phyloP scores from a whole-genome alignment of 2,888 invertebrate species.

The Aleiodes testaceus region DNA sequence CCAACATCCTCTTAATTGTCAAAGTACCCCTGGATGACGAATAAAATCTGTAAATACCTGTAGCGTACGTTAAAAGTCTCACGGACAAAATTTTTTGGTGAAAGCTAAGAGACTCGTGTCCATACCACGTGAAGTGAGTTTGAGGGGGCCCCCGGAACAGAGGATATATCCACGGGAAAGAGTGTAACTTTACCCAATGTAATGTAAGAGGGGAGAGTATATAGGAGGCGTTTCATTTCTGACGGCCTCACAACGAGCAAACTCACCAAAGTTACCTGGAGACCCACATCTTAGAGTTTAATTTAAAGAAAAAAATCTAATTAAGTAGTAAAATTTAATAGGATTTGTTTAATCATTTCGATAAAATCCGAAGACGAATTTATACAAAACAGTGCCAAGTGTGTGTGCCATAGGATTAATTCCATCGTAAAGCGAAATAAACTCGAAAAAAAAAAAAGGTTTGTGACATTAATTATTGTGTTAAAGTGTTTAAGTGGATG shows the following conservation, averaged over 20 bases:
- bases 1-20: no score
- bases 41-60: neutral
- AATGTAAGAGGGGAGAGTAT: constrained; percentile 70
- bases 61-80: constrained; percentile 11
- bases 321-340: neutral
- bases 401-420: constrained; percentile 66
- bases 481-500: constrained; percentile 29
- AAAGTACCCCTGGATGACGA: no score
- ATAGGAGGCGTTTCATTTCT: constrained; percentile 69
- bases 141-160: neutral
- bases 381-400: constrained; percentile 64
- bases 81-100: constrained; percentile 64
- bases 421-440: constrained; percentile 36
- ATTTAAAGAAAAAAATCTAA: no score
- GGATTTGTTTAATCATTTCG: neutral
- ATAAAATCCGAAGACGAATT: constrained; percentile 15
- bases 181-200: constrained; percentile 28
- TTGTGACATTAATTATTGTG: constrained; percentile 44
- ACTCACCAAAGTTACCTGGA: constrained; percentile 58
- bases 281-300: neutral
- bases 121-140: neutral
- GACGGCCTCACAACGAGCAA: constrained; percentile 67
- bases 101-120: constrained; percentile 59
- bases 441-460: constrained; percentile 47
- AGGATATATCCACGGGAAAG: constrained; percentile 29